These are phyloP conservation scores for Delia radicum DNA, from an alignment of 1,140 invertebrate genomes.

Conservation along the genomic window DNA sequence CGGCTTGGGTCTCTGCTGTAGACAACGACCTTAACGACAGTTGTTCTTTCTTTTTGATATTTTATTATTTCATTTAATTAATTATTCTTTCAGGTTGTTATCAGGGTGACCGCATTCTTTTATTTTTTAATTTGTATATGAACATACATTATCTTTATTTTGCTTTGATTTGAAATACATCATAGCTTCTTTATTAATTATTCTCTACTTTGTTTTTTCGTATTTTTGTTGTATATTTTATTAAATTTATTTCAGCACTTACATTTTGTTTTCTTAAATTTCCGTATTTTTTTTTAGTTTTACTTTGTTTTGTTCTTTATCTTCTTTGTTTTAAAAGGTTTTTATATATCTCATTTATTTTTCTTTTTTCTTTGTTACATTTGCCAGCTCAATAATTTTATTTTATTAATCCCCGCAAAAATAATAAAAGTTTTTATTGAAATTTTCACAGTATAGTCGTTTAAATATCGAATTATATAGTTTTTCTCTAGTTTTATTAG, in stretches of 20 bases:
- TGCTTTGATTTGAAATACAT: too few species aligned
- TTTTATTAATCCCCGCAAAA: background rate
- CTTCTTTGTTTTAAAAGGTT: slow-evolving; percentile 17
- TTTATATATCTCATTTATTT: background rate
- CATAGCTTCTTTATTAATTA: too few species aligned
- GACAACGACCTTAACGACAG: background rate
- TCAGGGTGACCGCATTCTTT: background rate
- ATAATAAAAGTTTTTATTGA: background rate
- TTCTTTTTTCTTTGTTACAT: background rate
- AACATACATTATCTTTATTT: too few species aligned
- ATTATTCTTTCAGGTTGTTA: background rate
- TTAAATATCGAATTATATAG: background rate
- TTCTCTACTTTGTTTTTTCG: background rate
- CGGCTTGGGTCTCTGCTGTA: too few species aligned
- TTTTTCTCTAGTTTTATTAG: background rate
- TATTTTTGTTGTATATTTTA: background rate
- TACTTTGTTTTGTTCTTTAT: slow-evolving; percentile 21
- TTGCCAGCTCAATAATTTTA: background rate
- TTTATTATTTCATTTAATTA: background rate
- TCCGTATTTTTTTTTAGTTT: background rate
- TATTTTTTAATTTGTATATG: background rate
- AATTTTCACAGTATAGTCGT: background rate
- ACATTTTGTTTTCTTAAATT: background rate
- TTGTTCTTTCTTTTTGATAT: background rate
- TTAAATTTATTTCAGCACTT: background rate